These are phyloP conservation scores for Aplocera efformata DNA, from an alignment of 2,888 invertebrate species.

Conservation along the genomic window DNA sequence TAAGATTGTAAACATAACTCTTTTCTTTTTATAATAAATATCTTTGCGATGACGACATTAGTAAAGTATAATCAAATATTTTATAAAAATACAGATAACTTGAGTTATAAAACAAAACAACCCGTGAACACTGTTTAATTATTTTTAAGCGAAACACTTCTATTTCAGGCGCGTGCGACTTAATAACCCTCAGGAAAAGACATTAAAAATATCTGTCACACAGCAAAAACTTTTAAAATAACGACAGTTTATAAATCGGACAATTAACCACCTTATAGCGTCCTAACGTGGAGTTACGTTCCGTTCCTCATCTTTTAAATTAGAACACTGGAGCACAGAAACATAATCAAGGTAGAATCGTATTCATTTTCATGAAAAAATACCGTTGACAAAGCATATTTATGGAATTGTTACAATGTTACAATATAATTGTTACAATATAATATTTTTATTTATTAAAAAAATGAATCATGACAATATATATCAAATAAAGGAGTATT, in stretches of 20 bases:
- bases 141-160: too few relatives aligned
- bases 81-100: too few relatives aligned
- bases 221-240: slow-evolving; percentile 35
- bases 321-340: slow-evolving; percentile 32
- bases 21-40: too few relatives aligned
- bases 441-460: too few relatives aligned
- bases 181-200: slow-evolving; percentile 4
- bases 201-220: slow-evolving; percentile 33
- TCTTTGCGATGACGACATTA: too few relatives aligned
- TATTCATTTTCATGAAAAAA: not conserved
- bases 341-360: slow-evolving; percentile 17
- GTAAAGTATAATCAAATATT: too few relatives aligned
- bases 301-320: slow-evolving; percentile 55
- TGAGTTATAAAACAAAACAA: too few relatives aligned
- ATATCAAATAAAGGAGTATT: too few relatives aligned
- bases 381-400: not conserved
- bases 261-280: slow-evolving; percentile 53
- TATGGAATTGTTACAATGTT: not conserved
- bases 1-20: too few relatives aligned
- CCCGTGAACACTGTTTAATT: too few relatives aligned
- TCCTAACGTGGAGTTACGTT: slow-evolving; percentile 55
- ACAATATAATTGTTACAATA: too few relatives aligned
- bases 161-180: not conserved
- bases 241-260: slow-evolving; percentile 55
- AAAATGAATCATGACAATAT: too few relatives aligned